phyloP scores from a whole-genome alignment of 2,888 invertebrate genomes.

The Litoditis marina region DNA sequence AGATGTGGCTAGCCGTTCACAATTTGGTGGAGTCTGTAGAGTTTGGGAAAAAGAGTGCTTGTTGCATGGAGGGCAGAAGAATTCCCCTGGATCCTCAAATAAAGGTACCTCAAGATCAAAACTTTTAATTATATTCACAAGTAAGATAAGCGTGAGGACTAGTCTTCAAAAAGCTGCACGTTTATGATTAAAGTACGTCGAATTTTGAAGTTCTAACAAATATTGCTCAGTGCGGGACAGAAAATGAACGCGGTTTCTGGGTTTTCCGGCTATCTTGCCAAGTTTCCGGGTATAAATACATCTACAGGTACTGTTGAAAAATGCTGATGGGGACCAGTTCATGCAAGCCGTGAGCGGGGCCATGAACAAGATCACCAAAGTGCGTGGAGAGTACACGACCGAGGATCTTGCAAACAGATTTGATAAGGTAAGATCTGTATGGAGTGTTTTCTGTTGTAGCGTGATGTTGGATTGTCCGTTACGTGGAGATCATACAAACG shows the following conservation, averaged over 20 bases:
- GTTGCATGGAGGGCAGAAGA: conserved; percentile 51
- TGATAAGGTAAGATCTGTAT: conserved; percentile 64
- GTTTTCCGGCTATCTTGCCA: too few species aligned
- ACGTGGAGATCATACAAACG: too few species aligned
- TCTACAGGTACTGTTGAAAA: conserved; percentile 17
- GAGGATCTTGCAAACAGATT: conserved; percentile 81
- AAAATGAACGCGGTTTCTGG: too few species aligned
- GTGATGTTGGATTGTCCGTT: neutral
- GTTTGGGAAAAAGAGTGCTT: conserved; percentile 30
- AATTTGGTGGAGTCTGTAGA: conserved; percentile 73
- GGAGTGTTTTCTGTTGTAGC: neutral
- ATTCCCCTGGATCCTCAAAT: conserved; percentile 43
- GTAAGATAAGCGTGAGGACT: too few species aligned
- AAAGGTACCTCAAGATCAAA: conserved; percentile 26
- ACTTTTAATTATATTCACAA: too few species aligned
- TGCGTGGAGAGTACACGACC: conserved; percentile 83
- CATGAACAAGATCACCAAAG: conserved; percentile 75
- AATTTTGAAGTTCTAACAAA: too few species aligned
- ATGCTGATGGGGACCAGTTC: conserved; percentile 71
- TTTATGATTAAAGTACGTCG: too few species aligned
- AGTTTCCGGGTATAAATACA: too few species aligned
- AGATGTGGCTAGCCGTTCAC: conserved; percentile 89
- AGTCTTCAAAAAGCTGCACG: too few species aligned
- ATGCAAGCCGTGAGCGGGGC: conserved; percentile 74
- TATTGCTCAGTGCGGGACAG: too few species aligned